phyloP scores from a whole-genome alignment of 2,888 invertebrate genomes.

The Eupithecia inturbata region DNA sequence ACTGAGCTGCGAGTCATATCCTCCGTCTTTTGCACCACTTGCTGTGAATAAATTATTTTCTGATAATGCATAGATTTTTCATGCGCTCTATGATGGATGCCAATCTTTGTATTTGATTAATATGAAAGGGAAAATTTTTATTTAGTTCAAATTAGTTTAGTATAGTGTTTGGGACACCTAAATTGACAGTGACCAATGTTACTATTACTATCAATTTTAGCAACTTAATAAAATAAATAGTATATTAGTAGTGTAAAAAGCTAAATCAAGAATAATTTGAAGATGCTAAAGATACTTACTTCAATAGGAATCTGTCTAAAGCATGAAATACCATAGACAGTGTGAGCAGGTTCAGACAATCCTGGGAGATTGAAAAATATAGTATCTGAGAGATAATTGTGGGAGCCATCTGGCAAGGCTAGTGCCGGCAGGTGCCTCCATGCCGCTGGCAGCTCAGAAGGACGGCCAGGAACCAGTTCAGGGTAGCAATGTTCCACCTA shows the following conservation, averaged over 20 bases:
- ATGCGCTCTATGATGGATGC: background rate
- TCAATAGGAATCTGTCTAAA: slow-evolving; percentile 98
- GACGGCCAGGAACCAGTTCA: slow-evolving; percentile 89
- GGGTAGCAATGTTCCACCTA: slow-evolving; percentile 97
- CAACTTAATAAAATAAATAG: background rate
- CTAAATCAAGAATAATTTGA: background rate
- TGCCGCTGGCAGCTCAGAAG: slow-evolving; percentile 93
- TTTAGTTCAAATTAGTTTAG: background rate
- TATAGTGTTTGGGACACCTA: background rate
- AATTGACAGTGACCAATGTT: background rate
- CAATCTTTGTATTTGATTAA: background rate
- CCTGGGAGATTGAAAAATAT: slow-evolving; percentile 98
- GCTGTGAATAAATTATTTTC: slow-evolving; percentile 78
- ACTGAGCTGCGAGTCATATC: slow-evolving; percentile 99
- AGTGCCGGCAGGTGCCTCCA: slow-evolving; percentile 99
- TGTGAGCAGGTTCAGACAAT: slow-evolving; percentile 90
- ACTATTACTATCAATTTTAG: background rate
- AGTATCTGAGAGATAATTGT: slow-evolving; percentile 97
- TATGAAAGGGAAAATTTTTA: background rate
- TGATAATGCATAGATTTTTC: background rate
- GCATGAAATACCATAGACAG: slow-evolving; percentile 98
- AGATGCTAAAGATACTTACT: slow-evolving; percentile 73
- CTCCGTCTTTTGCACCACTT: slow-evolving; percentile 94
- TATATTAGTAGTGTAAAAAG: background rate
- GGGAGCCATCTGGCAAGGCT: slow-evolving; percentile 98